Evolutionary conservation across 1,140 invertebrate species (phyloP).

Genomic region (Nasonia giraulti): DNA sequence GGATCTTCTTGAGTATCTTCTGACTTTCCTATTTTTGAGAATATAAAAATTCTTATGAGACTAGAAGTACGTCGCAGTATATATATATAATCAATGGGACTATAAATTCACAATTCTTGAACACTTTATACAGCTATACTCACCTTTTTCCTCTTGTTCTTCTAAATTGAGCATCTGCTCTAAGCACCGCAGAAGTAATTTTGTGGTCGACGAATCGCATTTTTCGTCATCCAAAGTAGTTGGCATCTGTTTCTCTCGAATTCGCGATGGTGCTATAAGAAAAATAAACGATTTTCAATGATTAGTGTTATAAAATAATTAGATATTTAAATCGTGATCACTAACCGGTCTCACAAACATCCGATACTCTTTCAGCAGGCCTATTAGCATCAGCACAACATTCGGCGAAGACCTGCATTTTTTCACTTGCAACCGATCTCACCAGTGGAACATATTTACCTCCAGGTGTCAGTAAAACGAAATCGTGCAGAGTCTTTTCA

Average conservation of each 20-base stretch:
- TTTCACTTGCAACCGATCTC: background rate
- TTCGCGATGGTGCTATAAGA: background rate
- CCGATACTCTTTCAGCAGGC: background rate
- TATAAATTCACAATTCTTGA: background rate
- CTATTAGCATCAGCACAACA: background rate
- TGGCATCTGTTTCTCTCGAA: background rate
- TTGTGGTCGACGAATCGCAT: background rate
- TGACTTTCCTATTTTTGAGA: background rate
- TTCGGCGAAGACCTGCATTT: background rate
- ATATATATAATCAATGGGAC: too few species aligned
- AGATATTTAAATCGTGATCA: background rate
- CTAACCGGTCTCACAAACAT: conserved; percentile 3
- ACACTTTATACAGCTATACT: background rate
- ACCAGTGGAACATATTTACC: conserved; percentile 50
- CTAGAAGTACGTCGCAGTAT: too few species aligned
- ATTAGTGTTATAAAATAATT: too few species aligned
- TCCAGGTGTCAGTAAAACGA: conserved; percentile 44
- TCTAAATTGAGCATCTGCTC: conserved; percentile 48
- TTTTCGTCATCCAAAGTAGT: conserved; percentile 25
- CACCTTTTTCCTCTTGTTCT: conserved; percentile 19
- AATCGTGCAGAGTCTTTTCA: conserved; percentile 31
- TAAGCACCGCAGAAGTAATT: conserved; percentile 41
- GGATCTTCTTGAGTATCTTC: background rate
- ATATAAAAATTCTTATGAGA: background rate
- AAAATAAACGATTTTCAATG: too few species aligned